These are phyloP conservation scores for Cyclophora punctaria DNA, from an alignment of 2,888 invertebrate genomes.

Conservation along the genomic window DNA sequence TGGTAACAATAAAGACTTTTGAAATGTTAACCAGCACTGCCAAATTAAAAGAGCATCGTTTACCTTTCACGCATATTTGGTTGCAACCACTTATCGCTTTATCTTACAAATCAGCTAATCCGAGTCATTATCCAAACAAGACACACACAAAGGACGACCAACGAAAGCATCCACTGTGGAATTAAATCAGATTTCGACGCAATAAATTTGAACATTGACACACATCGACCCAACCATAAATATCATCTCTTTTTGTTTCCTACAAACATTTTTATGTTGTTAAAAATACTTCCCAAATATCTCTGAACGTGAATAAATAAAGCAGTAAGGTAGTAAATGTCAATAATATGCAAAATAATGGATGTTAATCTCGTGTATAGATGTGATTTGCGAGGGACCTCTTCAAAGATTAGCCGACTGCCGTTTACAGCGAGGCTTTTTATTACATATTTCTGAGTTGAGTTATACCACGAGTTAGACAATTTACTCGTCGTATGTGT, in stretches of 20 bases:
- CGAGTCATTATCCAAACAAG: conserved; percentile 38
- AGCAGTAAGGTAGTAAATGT: conserved; percentile 70
- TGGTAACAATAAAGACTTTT: conserved; percentile 11
- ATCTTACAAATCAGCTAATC: conserved; percentile 34
- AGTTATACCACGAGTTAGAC: neutral
- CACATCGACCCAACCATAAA: conserved; percentile 66
- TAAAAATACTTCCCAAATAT: conserved; percentile 72
- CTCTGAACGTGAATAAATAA: conserved; percentile 66
- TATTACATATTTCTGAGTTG: conserved; percentile 1
- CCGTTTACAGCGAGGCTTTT: conserved; percentile 20
- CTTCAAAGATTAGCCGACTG: conserved; percentile 65
- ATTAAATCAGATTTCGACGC: conserved; percentile 55
- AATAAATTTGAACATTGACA: conserved; percentile 70
- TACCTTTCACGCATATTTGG: conserved; percentile 20
- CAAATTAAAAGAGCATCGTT: conserved; percentile 15
- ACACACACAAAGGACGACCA: conserved; percentile 47
- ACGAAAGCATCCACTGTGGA: conserved; percentile 34
- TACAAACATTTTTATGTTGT: conserved; percentile 68
- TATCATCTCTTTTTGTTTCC: conserved; percentile 64
- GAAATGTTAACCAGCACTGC: neutral
- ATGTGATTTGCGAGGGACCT: conserved; percentile 65
- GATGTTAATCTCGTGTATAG: conserved; percentile 63
- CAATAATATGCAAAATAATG: conserved; percentile 75
- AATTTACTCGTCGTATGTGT: too few species aligned
- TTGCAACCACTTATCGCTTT: conserved; percentile 11